Evolutionary conservation across 2,888 invertebrate genomes (phyloP).

Genomic region (Cerastis leucographa): DNA sequence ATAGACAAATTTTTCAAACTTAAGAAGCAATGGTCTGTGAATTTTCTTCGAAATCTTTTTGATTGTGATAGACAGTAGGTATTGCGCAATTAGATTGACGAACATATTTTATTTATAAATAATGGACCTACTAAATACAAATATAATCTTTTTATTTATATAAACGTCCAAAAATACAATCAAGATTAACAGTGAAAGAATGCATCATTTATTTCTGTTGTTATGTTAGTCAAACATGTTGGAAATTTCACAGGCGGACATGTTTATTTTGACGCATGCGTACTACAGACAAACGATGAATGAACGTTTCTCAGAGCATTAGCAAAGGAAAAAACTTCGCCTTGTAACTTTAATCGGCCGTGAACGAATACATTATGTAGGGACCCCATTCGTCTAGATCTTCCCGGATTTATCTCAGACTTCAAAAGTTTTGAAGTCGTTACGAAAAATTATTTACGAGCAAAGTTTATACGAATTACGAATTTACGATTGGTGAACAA

Average conservation of each 20-base stretch:
- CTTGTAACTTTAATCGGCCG: conserved; percentile 47
- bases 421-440: conserved; percentile 52
- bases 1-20: not conserved
- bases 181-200: conserved; percentile 23
- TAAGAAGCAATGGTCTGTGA: not conserved
- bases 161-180: conserved; percentile 5
- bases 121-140: too few relatives aligned
- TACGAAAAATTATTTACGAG: conserved; percentile 50
- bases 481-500: conserved; percentile 29
- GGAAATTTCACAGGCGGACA: conserved; percentile 45
- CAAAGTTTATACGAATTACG: conserved; percentile 25
- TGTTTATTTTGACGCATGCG: conserved; percentile 63
- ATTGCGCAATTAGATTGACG: not conserved
- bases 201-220: conserved; percentile 16
- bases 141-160: not conserved
- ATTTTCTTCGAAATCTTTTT: not conserved
- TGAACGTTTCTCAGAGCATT: conserved; percentile 57
- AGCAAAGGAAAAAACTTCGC: conserved; percentile 54
- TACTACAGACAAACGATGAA: conserved; percentile 56
- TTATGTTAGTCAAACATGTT: conserved; percentile 43
- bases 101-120: not conserved
- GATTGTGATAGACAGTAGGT: not conserved
- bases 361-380: conserved; percentile 48
- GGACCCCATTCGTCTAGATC: conserved; percentile 53
- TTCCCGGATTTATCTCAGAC: conserved; percentile 39